Conservation (phyloP, 2,113 vertebrate genomes). For the Lepidiolamprologus cunningtoni region DNA sequence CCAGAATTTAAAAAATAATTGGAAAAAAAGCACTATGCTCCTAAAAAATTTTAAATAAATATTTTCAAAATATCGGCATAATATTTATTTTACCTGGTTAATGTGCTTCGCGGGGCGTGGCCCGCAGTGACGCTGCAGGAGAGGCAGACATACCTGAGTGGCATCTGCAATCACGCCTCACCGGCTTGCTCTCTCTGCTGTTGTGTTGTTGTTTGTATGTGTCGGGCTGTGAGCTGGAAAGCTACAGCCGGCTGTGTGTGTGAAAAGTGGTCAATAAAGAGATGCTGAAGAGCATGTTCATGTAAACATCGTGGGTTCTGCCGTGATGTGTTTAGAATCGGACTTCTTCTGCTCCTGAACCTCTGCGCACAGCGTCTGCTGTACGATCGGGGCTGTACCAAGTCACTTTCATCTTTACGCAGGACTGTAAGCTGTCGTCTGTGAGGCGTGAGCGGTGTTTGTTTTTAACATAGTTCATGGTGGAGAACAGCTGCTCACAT, state of each 20-base stretch:
- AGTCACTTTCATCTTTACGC: no score
- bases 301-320: accelerated
- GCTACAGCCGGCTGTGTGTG: no score
- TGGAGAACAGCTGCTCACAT: accelerated
- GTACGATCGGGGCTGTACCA: accelerated
- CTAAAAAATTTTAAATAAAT: not conserved
- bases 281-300: no score
- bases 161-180: not conserved
- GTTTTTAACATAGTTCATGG: no score
- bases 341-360: no score
- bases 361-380: no score
- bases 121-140: not conserved
- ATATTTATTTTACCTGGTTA: no score
- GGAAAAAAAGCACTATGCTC: not conserved
- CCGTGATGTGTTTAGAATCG: no score
- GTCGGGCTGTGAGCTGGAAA: not conserved
- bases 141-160: not conserved
- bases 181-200: no score
- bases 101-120: not conserved
- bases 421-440: no score
- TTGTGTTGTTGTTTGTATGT: not conserved
- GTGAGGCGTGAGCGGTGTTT: no score
- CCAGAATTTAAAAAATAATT: not conserved
- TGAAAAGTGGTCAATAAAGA: no score
- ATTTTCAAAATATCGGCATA: not conserved